Conservation (phyloP, 92 coral and sea anemone species). For the Parazoanthus darwini region DNA sequence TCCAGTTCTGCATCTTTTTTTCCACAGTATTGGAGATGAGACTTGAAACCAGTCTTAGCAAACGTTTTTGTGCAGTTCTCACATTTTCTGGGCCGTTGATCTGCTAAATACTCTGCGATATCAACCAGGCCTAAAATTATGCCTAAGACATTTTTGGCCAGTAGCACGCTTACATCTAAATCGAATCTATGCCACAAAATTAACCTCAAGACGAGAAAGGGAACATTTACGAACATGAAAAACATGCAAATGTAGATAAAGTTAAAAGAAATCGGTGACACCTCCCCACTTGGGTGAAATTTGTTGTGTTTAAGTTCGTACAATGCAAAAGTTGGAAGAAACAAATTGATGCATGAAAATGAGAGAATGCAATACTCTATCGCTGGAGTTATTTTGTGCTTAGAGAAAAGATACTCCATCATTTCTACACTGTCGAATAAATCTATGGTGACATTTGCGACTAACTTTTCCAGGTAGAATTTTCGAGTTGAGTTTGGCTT, state of each 20-base stretch:
- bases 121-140: slow-evolving; percentile 71
- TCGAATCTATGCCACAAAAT: slow-evolving; percentile 67
- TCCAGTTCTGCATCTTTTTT: too few relatives aligned
- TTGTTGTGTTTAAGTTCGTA: slow-evolving; percentile 85
- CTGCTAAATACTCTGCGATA: slow-evolving; percentile 71
- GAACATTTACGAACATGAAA: slow-evolving; percentile 74
- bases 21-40: too few relatives aligned
- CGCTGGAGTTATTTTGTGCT: slow-evolving; percentile 35
- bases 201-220: slow-evolving; percentile 71
- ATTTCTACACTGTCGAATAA: slow-evolving; percentile 88
- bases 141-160: slow-evolving; percentile 75
- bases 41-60: slow-evolving; percentile 34
- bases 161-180: slow-evolving; percentile 66
- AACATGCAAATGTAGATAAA: slow-evolving; percentile 69
- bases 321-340: slow-evolving; percentile 79
- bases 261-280: slow-evolving; percentile 71
- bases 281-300: slow-evolving; percentile 76
- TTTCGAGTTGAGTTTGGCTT: slow-evolving; percentile 69
- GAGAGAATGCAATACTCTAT: slow-evolving; percentile 61
- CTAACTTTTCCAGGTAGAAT: slow-evolving; percentile 75
- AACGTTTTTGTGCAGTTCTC: slow-evolving; percentile 53
- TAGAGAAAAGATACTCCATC: slow-evolving; percentile 72
- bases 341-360: slow-evolving; percentile 76
- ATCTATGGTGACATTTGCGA: slow-evolving; percentile 76
- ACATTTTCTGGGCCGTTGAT: slow-evolving; percentile 74